Percentiles rank a stretch among this genome's conserved stretches.
These are phyloP conservation scores for Chaetodon auriga DNA, from an alignment of 2,113 vertebrate genomes.

Conservation along the genomic window DNA sequence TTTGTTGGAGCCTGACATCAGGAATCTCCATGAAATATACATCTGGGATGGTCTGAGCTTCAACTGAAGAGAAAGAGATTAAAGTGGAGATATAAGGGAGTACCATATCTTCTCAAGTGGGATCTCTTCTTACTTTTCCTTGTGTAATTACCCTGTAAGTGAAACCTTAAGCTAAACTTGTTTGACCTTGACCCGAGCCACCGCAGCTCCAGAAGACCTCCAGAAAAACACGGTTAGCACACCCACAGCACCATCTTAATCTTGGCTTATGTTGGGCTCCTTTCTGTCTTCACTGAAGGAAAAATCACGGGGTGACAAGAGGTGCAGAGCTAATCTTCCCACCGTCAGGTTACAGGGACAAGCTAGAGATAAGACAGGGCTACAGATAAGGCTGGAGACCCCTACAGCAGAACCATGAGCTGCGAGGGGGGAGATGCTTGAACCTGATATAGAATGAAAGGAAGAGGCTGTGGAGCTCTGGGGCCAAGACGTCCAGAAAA, in stretches of 20 bases:
- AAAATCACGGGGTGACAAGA: conserved; percentile 72
- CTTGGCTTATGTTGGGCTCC: conserved; percentile 48
- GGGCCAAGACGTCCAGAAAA: conserved; percentile 64
- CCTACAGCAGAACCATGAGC: conserved; percentile 67
- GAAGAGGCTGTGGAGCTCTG: conserved; percentile 54
- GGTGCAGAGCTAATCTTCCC: conserved; percentile 75
- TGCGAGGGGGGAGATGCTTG: conserved; percentile 52
- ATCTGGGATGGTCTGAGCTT: not conserved
- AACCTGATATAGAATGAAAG: conserved; percentile 73
- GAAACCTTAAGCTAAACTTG: conserved; percentile 42
- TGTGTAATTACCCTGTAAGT: conserved; percentile 45
- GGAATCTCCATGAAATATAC: conserved; percentile 34
- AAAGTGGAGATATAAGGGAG: not conserved
- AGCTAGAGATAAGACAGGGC: conserved; percentile 72
- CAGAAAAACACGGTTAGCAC: conserved; percentile 48
- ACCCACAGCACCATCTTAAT: conserved; percentile 51
- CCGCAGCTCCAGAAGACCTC: conserved; percentile 29
- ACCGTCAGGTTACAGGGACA: conserved; percentile 77
- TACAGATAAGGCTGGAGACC: conserved; percentile 76
- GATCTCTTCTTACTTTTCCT: not conserved
- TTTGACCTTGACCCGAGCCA: conserved; percentile 42
- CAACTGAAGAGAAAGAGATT: not conserved
- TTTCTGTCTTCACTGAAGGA: conserved; percentile 64
- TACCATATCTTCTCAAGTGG: conserved; percentile 13
- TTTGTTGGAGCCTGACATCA: conserved; percentile 37